Evolutionary conservation across 2,797 vertebrate genomes (phyloP), one percentile per base, ranked within the genome.

Genomic region (Onychomys torridus): DNA sequence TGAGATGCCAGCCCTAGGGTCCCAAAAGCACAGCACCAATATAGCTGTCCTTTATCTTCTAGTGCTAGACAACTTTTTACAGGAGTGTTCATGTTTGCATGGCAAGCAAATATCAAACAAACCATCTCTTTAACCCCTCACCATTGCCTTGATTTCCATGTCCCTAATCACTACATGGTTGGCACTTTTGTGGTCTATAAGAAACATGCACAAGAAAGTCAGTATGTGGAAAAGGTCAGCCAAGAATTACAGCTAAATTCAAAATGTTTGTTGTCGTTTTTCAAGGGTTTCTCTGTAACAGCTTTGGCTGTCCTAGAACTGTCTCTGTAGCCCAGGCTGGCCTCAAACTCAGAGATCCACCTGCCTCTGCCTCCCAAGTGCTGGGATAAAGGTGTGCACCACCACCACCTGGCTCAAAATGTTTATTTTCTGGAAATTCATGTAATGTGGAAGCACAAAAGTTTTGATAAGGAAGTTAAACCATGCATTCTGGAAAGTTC

Each of bases 171-270:
- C 95, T 97, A 97, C 93, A 89, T 93, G 92, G 63, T 93, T 69
- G 90, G 78, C 49, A 86, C 94, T 96, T 93, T 95, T 97, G 97
- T 96, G 95, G 89, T 96, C 95, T 91, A 97, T 96, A 95, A 97
- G 94, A 96, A 67, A 90, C 96, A 98, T 98, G 96, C 96, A 94
- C 97, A 95, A 96, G 91, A 97, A 96, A 94, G 84, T 96, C 95
- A 96, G 97, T 95, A 96, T 13, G 61, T 81, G 34, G 57, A 34
- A 83, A 34, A 81, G 59, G 81, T 86, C 89, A 95, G 75, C 83
- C 91, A 78, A 91, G 93, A 90, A 84, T 92, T 59, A 88, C 76
- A 93, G 89, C 95, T 93, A 96, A 86, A 86, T 92, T 96, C 94
- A 96, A 57, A 95, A 96, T 87, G 89, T 93, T 96, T 95, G 59